Percentiles rank a stretch among this genome's conserved stretches.
These are phyloP conservation scores for Mercenaria mercenaria DNA, from an alignment of 1,140 invertebrate genomes.

Conservation along the genomic window DNA sequence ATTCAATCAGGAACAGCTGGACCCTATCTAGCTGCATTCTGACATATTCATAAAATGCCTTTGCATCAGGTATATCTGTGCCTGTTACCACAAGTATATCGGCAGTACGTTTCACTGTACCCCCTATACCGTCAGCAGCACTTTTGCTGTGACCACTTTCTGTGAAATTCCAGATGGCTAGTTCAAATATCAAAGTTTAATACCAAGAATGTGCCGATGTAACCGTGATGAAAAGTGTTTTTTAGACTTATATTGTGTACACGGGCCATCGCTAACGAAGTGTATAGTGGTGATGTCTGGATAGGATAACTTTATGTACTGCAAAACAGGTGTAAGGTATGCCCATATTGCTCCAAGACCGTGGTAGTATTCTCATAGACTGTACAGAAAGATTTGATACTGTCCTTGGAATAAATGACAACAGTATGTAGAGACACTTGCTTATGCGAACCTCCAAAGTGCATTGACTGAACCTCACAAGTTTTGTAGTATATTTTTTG, in stretches of 20 bases:
- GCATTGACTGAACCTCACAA: conserved; percentile 69
- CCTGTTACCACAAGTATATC: background rate
- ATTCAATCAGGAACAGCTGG: background rate
- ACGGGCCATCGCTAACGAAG: conserved; percentile 74
- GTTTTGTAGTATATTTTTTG: conserved; percentile 69
- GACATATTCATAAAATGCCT: background rate
- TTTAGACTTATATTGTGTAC: conserved; percentile 73
- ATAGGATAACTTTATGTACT: conserved; percentile 50
- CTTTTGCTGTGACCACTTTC: no score
- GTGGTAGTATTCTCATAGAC: conserved; percentile 68
- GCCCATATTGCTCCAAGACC: conserved; percentile 72
- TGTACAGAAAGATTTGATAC: conserved; percentile 47
- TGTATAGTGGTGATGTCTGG: conserved; percentile 66
- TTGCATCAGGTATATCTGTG: background rate
- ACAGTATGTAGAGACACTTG: conserved; percentile 71
- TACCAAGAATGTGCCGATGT: no score
- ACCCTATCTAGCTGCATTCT: background rate
- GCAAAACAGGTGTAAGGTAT: conserved; percentile 69
- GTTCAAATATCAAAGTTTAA: conserved; percentile 57
- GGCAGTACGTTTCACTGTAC: conserved; percentile 82
- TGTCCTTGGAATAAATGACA: conserved; percentile 7
- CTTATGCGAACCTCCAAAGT: conserved; percentile 68
- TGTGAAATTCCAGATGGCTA: conserved; percentile 85
- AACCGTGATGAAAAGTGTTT: conserved; percentile 70
- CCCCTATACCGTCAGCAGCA: conserved; percentile 86